phyloP scores from a whole-genome alignment of 2,888 invertebrate species.

The Amblyjoppa proteus region DNA sequence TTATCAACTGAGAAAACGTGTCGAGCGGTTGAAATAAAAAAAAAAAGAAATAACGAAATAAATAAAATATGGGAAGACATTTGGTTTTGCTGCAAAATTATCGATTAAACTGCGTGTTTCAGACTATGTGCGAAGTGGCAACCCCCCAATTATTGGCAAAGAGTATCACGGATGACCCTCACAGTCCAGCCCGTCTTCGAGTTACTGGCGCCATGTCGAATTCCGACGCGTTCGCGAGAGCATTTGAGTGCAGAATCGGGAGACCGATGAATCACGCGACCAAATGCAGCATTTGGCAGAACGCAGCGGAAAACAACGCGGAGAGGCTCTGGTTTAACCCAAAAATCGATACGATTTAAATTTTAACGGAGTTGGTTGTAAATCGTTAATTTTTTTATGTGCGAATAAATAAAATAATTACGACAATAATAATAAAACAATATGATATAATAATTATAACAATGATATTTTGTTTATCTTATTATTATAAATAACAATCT shows the following conservation, averaged over 20 bases:
- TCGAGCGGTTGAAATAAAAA: not conserved
- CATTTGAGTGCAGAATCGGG: conserved; percentile 29
- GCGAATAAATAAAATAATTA: not conserved
- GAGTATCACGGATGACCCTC: conserved; percentile 9
- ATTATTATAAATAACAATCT: no score
- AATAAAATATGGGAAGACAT: not conserved
- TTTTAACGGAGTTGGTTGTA: not conserved
- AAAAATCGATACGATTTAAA: not conserved
- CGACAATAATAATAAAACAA: no score
- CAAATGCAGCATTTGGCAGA: conserved; percentile 37
- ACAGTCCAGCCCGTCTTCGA: conserved; percentile 40
- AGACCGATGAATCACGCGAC: conserved; percentile 34
- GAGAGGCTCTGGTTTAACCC: conserved; percentile 13
- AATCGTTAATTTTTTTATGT: not conserved
- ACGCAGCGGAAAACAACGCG: conserved; percentile 19
- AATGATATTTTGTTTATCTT: no score
- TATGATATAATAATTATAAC: no score
- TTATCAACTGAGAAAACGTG: no score
- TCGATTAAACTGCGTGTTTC: not conserved
- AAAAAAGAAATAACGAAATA: not conserved
- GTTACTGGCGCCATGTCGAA: conserved; percentile 34
- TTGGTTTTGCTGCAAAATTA: no score
- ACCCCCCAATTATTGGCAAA: conserved; percentile 17
- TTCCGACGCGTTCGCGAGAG: conserved; percentile 33
- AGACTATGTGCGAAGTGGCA: conserved; percentile 34